These are phyloP conservation scores for Phoebastria nigripes DNA, from an alignment of 2,797 vertebrate species.

Conservation along the genomic window DNA sequence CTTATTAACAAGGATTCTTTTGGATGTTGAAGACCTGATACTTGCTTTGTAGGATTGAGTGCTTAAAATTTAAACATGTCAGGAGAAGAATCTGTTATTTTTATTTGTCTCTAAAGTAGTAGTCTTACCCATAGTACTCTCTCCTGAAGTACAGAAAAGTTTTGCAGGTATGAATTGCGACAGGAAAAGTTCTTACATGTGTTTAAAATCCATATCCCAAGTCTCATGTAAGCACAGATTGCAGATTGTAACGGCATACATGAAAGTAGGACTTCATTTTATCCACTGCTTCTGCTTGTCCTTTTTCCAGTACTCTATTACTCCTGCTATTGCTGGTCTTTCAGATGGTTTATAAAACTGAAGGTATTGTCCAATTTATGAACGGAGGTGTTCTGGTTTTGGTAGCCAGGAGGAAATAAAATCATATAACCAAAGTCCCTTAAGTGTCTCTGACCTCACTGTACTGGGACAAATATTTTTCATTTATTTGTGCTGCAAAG, in stretches of 20 bases:
- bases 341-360: background rate
- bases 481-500: background rate
- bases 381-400: background rate
- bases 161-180: background rate
- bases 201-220: background rate
- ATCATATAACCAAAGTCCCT: background rate
- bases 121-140: background rate
- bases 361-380: background rate
- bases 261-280: background rate
- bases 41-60: background rate
- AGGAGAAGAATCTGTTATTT: background rate
- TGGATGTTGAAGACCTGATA: background rate
- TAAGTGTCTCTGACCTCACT: background rate
- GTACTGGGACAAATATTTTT: background rate
- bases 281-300: background rate
- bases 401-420: background rate
- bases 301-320: background rate
- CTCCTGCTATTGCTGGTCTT: background rate
- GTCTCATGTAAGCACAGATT: background rate
- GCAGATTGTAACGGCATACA: background rate
- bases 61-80: background rate
- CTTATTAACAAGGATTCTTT: background rate
- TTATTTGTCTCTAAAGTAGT: background rate
- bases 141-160: background rate
- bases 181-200: background rate